Base-by-base conservation (phyloP, 1,140 invertebrate species). In the Cotesia glomerata region DNA sequence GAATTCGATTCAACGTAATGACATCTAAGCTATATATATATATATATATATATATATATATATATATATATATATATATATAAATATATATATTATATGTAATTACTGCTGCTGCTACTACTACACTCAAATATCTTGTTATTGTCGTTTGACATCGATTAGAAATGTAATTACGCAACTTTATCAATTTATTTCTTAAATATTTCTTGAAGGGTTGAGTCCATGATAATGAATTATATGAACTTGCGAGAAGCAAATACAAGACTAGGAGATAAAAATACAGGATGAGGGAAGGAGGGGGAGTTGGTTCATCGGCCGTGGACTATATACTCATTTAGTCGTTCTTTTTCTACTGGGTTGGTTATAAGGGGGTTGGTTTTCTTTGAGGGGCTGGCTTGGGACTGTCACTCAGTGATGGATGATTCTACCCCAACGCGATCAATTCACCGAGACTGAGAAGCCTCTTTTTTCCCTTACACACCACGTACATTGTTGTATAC, bases 371-470 rank as follows among this genome's bases (percentile, higher is more conserved):
- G 80, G 75, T 45, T 45, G 74, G 72, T 76, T 77, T 74, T 76
- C 76, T 82, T 82, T 78, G 78, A 77, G 76, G 76, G 62, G 80
- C 77, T 82, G 78, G 82, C 81, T 83, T 79, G 72, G 79, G 74
- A 80, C 84, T 85, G 85, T 86, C 85, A 85, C 84, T 82, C 77
- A 77, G 83, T 85, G 85, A 85, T 86, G 83, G 84, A 86, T 86
- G 84, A 86, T 83, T 86, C 81, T 84, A 80, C 79, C 83, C 79
- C 78, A 78, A 80, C 80, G 75, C 84, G 84, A 86, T 86, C 84
- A 86, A 86, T 86, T 86, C 84, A 83, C 81, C 80, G 67, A 65
- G 66, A 51, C 39, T 63, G 58, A n/a, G 51, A 52, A 61, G 64
- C 35, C 52, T 67, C 59, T 36, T 66, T 59, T 35, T 26, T 63